Evolutionary conservation across 2,113 vertebrate genomes (phyloP).

Genomic region (Albula goreensis): DNA sequence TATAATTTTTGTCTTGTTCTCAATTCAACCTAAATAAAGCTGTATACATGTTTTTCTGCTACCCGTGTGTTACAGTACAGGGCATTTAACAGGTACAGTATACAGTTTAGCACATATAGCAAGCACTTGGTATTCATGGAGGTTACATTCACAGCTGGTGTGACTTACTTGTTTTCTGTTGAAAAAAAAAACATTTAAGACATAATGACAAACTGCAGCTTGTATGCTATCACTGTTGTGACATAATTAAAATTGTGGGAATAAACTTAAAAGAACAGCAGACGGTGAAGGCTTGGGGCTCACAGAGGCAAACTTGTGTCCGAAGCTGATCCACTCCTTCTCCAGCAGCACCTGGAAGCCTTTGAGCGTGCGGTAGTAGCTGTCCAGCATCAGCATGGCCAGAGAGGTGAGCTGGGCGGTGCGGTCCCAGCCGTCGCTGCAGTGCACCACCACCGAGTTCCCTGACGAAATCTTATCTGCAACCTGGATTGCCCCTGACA

Average conservation of each 20-base stretch:
- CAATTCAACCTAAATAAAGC: not conserved
- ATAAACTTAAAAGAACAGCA: not conserved
- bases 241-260: not conserved
- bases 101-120: no score
- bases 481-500: constrained; percentile 94
- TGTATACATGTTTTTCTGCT: not conserved
- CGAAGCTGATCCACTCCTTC: constrained; percentile 97
- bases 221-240: no score
- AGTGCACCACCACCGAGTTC: constrained; percentile 91
- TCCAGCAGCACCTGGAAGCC: constrained; percentile 94
- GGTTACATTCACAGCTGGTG: no score
- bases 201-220: no score
- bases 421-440: constrained; percentile 96
- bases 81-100: not conserved
- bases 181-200: no score
- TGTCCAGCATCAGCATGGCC: constrained; percentile 95
- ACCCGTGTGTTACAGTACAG: not conserved
- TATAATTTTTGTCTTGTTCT: not conserved
- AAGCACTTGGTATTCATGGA: no score
- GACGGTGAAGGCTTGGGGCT: constrained; percentile 38
- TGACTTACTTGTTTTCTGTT: no score
- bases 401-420: constrained; percentile 91
- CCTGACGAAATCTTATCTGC: constrained; percentile 92
- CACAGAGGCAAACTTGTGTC: constrained; percentile 94
- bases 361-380: constrained; percentile 85